phyloP scores from a whole-genome alignment of 2,797 vertebrate species.

The Podargus strigoides region DNA sequence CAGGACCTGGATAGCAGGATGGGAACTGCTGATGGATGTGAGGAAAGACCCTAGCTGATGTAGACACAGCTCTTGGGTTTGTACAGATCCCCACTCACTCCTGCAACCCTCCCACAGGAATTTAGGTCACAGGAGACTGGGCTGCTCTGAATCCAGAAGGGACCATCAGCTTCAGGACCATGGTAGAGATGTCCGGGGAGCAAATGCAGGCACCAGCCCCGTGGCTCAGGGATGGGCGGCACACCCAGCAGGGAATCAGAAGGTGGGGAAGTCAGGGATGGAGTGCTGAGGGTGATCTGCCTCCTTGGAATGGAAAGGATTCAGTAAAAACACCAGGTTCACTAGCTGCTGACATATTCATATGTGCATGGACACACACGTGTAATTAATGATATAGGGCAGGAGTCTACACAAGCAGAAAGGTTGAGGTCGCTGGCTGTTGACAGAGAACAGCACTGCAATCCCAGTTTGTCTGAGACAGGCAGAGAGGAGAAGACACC shows the following conservation, averaged over 20 bases:
- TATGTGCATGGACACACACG: rapidly evolving
- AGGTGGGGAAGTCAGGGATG: not conserved
- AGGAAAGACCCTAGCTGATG: not conserved
- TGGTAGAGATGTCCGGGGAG: not conserved
- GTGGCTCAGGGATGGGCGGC: not conserved
- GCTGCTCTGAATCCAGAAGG: not conserved
- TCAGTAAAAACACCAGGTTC: not conserved
- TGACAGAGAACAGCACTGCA: rapidly evolving
- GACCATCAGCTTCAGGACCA: not conserved
- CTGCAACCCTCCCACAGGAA: not conserved
- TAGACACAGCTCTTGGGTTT: not conserved
- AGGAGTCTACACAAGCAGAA: not conserved
- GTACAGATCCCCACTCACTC: not conserved
- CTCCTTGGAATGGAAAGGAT: not conserved
- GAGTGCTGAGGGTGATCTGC: not conserved
- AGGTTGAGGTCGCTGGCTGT: not conserved
- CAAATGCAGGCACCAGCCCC: not conserved
- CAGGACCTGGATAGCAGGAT: not conserved
- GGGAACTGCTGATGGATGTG: not conserved
- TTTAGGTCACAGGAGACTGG: not conserved
- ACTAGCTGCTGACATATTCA: not conserved
- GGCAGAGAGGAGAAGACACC: not conserved
- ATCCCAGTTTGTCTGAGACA: not conserved
- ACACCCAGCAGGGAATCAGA: rapidly evolving
- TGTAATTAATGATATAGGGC: not conserved